Base-by-base conservation (phyloP, 1,140 invertebrate species). In the Tyrophagus putrescentiae region DNA sequence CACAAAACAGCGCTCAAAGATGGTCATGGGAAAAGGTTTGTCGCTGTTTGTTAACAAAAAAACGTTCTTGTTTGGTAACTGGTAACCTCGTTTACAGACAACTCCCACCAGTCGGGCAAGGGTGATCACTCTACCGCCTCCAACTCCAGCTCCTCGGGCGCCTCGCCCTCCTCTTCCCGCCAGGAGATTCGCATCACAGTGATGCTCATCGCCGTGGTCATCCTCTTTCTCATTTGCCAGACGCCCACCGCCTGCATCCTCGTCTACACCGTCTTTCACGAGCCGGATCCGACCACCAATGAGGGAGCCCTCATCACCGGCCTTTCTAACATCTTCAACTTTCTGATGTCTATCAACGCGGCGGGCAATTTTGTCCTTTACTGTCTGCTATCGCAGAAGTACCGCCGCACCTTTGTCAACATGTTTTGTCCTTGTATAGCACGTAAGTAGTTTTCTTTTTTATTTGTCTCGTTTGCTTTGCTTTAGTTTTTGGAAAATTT, bases 331-430 rank as follows among this genome's bases (percentile, higher is more conserved):
- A 77, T 85, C 27, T 82, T 79, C 69, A 86, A 86, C 70, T 73
- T 84, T 23, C 71, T 87, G 21, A 74, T 81, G 6, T 77, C 79
- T 31, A 71, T 85, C 33, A 85, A 85, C 72, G 80, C 84, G 1
- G 72, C 75, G 1, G 76, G 75, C 1, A 86, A 86, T 72, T 86
- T 87, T 71, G 73, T 87, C 50, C 72, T 87, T 33, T 87, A 87
- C 70, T 85, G 83, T 61, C 79, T 80, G 27, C 77, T 87, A 65
- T 84, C 82, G 63, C 80, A 82, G 67, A 82, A 82, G 65, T 87
- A 85, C 72, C 74, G 84, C 28, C 77, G 77, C 60, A 85, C 83
- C 4, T 80, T 87, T 62, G 72, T 79, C 41, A 69, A 75, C 32
- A 73, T 84, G 3, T 80, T 85, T 67, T 79, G 78, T 34, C 71